Evolutionary conservation across 2,888 invertebrate genomes (phyloP).

Genomic region (Pherbina coryleti): DNA sequence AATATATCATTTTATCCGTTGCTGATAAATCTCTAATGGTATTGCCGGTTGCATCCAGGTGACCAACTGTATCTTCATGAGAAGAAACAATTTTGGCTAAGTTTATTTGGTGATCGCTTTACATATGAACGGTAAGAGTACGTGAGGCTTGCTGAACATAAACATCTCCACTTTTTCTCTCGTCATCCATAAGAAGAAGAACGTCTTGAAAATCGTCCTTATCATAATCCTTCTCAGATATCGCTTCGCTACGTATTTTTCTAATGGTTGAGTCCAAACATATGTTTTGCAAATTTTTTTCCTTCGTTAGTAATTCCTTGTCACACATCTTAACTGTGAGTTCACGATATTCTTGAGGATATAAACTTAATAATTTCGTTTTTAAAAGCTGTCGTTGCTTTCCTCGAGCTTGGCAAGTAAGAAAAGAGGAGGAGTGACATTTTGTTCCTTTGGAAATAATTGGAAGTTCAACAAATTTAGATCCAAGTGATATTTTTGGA

Average conservation of each 20-base stretch:
- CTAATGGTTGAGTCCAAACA: background rate
- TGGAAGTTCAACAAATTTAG: background rate
- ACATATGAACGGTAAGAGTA: no score
- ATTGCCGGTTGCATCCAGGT: no score
- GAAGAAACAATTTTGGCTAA: no score
- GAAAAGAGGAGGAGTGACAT: background rate
- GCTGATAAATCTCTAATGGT: no score
- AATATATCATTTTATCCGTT: no score
- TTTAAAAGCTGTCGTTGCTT: background rate
- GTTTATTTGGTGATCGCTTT: no score
- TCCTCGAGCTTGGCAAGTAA: background rate
- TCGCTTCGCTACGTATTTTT: background rate
- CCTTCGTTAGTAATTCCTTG: background rate
- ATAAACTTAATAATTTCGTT: background rate
- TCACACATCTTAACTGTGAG: background rate
- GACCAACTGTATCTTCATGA: no score
- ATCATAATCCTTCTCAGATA: background rate
- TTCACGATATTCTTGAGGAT: background rate
- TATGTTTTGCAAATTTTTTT: background rate
- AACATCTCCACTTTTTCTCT: background rate
- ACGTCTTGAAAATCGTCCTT: background rate
- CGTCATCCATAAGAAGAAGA: background rate
- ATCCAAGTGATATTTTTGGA: background rate
- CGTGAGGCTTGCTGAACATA: background rate
- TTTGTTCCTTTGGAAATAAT: background rate